Evolutionary conservation across 2,888 invertebrate genomes (phyloP).

Genomic region (Malthinus seriepunctatus): DNA sequence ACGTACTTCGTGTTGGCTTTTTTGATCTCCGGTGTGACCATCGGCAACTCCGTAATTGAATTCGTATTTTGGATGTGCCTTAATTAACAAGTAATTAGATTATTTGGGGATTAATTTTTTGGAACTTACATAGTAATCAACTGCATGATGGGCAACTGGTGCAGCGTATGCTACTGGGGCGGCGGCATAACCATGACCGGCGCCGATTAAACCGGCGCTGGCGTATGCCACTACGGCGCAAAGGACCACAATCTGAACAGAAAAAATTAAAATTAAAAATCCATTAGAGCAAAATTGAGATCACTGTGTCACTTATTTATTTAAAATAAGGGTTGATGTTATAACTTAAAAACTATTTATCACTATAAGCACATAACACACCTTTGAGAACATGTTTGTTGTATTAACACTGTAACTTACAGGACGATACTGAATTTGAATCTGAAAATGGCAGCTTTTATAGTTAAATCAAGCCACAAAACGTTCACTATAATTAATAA

Average conservation of each 20-base stretch:
- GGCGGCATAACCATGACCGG: conserved; percentile 40
- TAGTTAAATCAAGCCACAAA: conserved; percentile 40
- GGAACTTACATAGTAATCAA: conserved; percentile 23
- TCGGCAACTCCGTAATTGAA: conserved; percentile 61
- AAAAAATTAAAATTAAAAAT: conserved; percentile 1
- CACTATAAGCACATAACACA: conserved; percentile 33
- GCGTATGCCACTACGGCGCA: conserved; percentile 52
- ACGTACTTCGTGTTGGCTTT: conserved; percentile 59
- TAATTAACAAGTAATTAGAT: conserved; percentile 33
- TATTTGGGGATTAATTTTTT: no score
- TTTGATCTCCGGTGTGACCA: conserved; percentile 61
- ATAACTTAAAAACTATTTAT: conserved; percentile 1
- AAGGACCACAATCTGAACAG: conserved; percentile 44
- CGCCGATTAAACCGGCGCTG: conserved; percentile 57
- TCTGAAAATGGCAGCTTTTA: conserved; percentile 39
- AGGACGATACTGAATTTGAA: conserved; percentile 35
- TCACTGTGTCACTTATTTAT: background rate
- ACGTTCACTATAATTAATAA: conserved; percentile 45
- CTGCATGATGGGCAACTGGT: conserved; percentile 10
- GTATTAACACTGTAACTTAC: conserved; percentile 38
- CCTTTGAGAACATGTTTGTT: conserved; percentile 43
- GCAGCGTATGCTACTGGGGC: conserved; percentile 13
- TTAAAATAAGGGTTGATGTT: background rate
- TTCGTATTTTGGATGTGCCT: conserved; percentile 60
- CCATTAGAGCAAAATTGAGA: background rate